A percentile compares a stretch with the other conserved stretches of the same genome.
Conservation (phyloP, 92 coral and sea anemone genomes). For the Scolanthus callimorphus region DNA sequence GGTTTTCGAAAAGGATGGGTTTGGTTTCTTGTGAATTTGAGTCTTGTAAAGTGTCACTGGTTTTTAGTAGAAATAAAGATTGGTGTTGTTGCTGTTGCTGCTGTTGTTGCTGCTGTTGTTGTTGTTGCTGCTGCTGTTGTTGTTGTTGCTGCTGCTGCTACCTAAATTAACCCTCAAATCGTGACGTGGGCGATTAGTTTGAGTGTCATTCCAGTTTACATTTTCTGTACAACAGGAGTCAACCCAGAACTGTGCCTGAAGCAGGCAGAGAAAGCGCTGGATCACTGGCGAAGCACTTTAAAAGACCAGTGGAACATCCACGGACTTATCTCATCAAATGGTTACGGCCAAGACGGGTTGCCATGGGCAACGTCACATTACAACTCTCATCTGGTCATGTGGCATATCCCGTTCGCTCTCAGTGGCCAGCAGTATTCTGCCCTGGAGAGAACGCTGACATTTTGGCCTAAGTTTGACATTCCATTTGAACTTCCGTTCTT, state of each 20-base stretch:
- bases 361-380: slow-evolving; percentile 91
- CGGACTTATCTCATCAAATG: slow-evolving; percentile 71
- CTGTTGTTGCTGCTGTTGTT: no score
- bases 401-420: slow-evolving; percentile 85
- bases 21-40: no score
- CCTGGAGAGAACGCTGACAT: slow-evolving; percentile 56
- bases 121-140: no score
- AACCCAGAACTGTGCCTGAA: slow-evolving; percentile 59
- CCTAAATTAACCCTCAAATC: no score
- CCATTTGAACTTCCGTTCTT: slow-evolving; percentile 83
- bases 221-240: slow-evolving; percentile 29
- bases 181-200: no score
- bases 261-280: slow-evolving; percentile 76
- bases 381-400: slow-evolving; percentile 69
- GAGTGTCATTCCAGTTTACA: no score
- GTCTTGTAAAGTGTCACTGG: no score
- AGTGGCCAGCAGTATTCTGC: slow-evolving; percentile 88
- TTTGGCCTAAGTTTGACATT: slow-evolving; percentile 66
- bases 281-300: slow-evolving; percentile 73
- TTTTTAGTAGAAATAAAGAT: no score
- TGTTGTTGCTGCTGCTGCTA: no score
- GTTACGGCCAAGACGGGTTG: slow-evolving; percentile 83
- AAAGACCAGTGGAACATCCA: slow-evolving; percentile 92
- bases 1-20: no score
- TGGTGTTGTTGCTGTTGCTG: no score